Base-by-base conservation (phyloP, 2,888 invertebrate genomes). In the Athalia rosae region DNA sequence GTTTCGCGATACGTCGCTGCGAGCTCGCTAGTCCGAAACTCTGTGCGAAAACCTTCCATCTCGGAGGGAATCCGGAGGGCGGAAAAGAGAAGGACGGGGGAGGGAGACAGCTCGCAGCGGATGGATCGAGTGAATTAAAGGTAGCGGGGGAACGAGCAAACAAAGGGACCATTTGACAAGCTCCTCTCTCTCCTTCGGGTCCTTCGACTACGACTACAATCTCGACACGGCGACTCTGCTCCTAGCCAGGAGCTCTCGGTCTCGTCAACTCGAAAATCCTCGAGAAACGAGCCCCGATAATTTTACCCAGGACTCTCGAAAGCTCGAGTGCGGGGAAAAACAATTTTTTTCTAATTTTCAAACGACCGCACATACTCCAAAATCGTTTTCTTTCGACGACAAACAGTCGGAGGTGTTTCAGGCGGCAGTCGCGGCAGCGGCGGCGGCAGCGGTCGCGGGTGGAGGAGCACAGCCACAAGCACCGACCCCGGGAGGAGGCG, bases 331-430 rank as follows among this genome's bases (percentile, higher is more conserved):
- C 28, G 28, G 28, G 28, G 28, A 28, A 2, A 28, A 28, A 2
- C 28, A 2, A 28, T 66, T 64, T 66, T 9, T 66, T 15, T 28
- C 5, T 58, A 1, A 41, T 41, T 62, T 4, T 62, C 9, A 6
- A 28, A 41, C 41, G 11, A 3, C 47, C n/a, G 47, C 41, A 2
- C 41, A 7, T 47, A n/a, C 28, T 41, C 28, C 53, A 58, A 58
- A 5, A 6, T 58, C 6, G 2, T 71, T n/a, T 62, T 43, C 76
- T 79, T 81, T 78, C 79, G 79, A 79, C 63, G 87, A 90, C 90
- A 90, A 90, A 89, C 81, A 93, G 93, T 87, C 91, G 91, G 90
- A 92, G 90, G 86, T 93, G 91, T 90, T 93, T 91, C 91, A 93
- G 91, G 84, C 91, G 87, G 89, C 91, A 86, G 88, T 91, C 83